A percentile compares a stretch with the other conserved stretches of the same genome.
phyloP scores from a whole-genome alignment of 2,113 vertebrate genomes.

The Uria lomvia region DNA sequence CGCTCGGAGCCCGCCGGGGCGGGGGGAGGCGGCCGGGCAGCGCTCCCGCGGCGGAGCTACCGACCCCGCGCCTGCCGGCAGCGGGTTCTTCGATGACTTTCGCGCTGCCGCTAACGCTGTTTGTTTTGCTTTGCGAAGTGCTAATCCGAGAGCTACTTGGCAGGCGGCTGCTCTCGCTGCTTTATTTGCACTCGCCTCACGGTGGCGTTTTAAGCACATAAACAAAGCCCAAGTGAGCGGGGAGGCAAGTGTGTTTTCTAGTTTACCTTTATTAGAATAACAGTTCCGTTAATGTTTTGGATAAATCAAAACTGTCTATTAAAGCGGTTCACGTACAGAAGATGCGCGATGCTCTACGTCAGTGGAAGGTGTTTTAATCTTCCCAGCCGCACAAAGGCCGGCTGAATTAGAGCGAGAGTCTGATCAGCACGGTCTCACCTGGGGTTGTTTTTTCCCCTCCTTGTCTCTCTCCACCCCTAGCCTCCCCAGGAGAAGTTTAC shows the following conservation, averaged over 20 bases:
- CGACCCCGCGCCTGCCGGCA: not conserved
- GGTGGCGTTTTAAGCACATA: slow-evolving; percentile 77
- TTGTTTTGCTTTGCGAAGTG: not conserved
- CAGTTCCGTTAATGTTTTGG: slow-evolving; percentile 42
- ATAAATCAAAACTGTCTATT: slow-evolving; percentile 32
- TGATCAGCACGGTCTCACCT: not conserved
- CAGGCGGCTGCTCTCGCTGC: not conserved
- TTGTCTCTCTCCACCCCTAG: not conserved
- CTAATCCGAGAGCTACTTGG: slow-evolving; percentile 29
- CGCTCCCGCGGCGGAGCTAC: not conserved
- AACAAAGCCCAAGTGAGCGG: slow-evolving; percentile 22
- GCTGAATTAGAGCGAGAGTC: not conserved
- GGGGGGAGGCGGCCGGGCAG: not conserved
- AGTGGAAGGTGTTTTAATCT: not conserved
- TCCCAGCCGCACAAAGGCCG: not conserved
- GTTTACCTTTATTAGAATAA: slow-evolving; percentile 32
- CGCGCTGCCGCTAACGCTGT: not conserved
- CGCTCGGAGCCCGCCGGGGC: too few species aligned
- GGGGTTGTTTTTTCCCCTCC: not conserved
- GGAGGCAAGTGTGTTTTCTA: not conserved
- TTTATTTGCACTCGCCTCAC: slow-evolving; percentile 62
- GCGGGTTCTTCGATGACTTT: not conserved
- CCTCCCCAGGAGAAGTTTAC: slow-evolving; percentile 15
- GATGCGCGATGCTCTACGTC: not conserved
- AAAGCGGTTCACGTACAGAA: not conserved